Conservation (phyloP, 1,140 invertebrate genomes). For the Nymphalis io region DNA sequence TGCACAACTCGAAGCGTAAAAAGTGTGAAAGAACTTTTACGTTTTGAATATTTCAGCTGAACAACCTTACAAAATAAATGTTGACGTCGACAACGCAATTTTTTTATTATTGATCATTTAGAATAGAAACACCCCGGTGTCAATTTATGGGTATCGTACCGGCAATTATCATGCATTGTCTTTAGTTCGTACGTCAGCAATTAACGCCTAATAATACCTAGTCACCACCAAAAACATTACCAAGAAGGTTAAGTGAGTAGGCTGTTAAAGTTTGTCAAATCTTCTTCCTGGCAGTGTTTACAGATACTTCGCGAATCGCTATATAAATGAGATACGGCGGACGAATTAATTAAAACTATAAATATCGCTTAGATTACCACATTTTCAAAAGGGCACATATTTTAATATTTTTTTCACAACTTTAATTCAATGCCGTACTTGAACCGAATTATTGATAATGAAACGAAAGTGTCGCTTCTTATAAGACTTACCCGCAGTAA, state of each 20-base stretch:
- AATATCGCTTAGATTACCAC: neutral
- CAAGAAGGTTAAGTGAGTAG: too few relatives aligned
- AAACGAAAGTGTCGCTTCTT: slow-evolving; percentile 32
- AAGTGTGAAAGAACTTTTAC: neutral
- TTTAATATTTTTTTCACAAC: neutral
- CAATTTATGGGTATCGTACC: too few relatives aligned
- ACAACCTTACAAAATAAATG: neutral
- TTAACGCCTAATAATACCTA: too few relatives aligned
- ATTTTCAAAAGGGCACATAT: neutral
- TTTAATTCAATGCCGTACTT: slow-evolving; percentile 8
- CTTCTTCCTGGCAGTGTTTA: too few relatives aligned
- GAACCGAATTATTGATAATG: slow-evolving; percentile 25
- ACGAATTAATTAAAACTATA: neutral
- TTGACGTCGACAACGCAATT: neutral
- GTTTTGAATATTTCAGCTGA: neutral
- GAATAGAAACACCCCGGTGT: too few relatives aligned
- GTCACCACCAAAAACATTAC: too few relatives aligned
- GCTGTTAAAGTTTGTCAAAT: too few relatives aligned
- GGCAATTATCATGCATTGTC: too few relatives aligned
- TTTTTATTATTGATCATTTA: too few relatives aligned
- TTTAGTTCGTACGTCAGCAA: too few relatives aligned
- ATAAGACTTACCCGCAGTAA: slow-evolving; percentile 37
- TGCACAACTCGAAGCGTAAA: slow-evolving; percentile 1
- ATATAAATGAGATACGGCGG: too few relatives aligned
- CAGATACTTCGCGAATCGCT: too few relatives aligned